Base-by-base conservation (phyloP, 2,113 vertebrate genomes). In the Machaerirhynchus nigripectus region DNA sequence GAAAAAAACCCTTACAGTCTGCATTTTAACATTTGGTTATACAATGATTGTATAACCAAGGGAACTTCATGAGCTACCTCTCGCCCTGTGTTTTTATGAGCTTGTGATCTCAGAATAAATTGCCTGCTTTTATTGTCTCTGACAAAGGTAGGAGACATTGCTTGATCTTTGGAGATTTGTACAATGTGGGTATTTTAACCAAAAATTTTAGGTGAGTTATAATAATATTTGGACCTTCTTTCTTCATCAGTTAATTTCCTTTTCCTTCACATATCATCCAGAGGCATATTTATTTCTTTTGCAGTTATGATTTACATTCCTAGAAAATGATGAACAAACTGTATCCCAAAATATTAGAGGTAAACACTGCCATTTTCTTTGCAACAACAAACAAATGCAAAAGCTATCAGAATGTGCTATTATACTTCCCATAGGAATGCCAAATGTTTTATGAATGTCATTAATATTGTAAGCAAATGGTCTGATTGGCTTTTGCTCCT, bases 381-480 rank as follows among this genome's bases (percentile, higher is more conserved):
- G n/a, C n/a, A 96, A 93, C 56, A 96, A 76, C 42, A 90, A 84
- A 46, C 76, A 59, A 93, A 93, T 77, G 73, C 42, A 93, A 91
- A 95, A 93, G 40, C 84, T 85, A 77, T 63, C 75, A 87, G 86
- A 90, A 15, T 74, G 42, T 90, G 63, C 89, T 82, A 78, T 90
- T 92, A 85, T 69, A 6, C 67, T 80, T 96, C 94, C 92, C 93
- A 37, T 30, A 92, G 96, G 95, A 96, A 94, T 49, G 90, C 67
- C 93, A 98, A 95, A 95, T 82, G 40, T 35, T 86, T 89, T 91
- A 95, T 92, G 84, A 96, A 96, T 97, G 69, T 81, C 84, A 97
- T 96, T 97, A 97, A 95, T 96, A 94, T 92, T 86, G 94, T 87
- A 97, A 96, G 96, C 80, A 97, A 97, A 97, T 93, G 11, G 94